Evolutionary conservation across 2,888 invertebrate genomes (phyloP), one percentile per base, ranked within the genome.

Genomic region (Hylaea fasciaria): DNA sequence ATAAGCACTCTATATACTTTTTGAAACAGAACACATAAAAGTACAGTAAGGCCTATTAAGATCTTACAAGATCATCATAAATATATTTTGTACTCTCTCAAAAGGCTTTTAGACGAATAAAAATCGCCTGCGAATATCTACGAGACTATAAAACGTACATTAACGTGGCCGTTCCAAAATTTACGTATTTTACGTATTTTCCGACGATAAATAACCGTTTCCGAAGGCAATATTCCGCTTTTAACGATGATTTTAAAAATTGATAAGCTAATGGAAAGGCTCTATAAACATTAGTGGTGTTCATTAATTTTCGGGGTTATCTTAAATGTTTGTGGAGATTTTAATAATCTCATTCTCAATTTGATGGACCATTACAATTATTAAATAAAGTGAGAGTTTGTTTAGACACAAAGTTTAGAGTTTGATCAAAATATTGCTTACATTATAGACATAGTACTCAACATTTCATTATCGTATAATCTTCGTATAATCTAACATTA

Each of bases 211-310:
- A 70, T 70, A 66, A 68, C 65, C 64, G 54, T 70, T 70, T 70
- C 70, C 70, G 61, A 54, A 62, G 44, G 70, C 65, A 64, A 65
- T 69, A 65, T 68, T 71, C 65, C 60, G 62, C 64, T 65, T 65
- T 66, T 67, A 68, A 69, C 69, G 67, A 60, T 66, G 68, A 69
- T 70, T 71, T 67, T 64, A 64, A 62, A 63, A 61, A 71, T 68
- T 66, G 67, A 69, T 71, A 69, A 69, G 67, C 65, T 69, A 69
- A 70, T 69, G 69, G 64, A 65, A 57, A 66, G 40, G 64, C 62
- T 61, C 52, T 51, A 50, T 63, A 53, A 61, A 63, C 49, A 57
- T 62, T 60, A 48, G 39, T 43, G 13, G 39, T 40, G 45, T 57
- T 55, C 44, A 12, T 17, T 57, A 48, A 22, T 41, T 47, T 51